Base-by-base conservation (phyloP, 2,797 vertebrate species). In the Loriculus beryllinus region DNA sequence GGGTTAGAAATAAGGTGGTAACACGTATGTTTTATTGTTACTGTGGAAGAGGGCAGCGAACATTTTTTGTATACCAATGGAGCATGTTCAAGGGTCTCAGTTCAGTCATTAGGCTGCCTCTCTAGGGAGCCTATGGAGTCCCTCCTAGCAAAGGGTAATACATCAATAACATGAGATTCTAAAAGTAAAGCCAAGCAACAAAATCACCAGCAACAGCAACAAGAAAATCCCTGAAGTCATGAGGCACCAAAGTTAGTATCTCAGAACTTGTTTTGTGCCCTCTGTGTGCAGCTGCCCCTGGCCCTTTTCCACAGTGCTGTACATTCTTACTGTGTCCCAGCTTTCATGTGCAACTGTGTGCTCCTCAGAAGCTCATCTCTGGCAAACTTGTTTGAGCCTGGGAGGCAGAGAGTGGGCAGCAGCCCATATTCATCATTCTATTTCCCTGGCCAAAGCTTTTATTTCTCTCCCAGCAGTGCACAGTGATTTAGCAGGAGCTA, bases 341-440 rank as follows among this genome's bases (percentile, higher is more conserved):
- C 48, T 60, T 65, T 35, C 14, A 2, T 43, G 18, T 74, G 28
- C 20, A 14, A 9, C 13, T 1, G 0, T 8, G 2, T 28, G 8
- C 6, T 82, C 51, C 51, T 76, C 3, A 0, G 43, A 35, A 25
- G 19, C 12, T 14, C 4, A 2, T 8, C 1, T 10, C 3, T 6
- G 51, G 3, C 37, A 19, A 25, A 26, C 22, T 78, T 1, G 0
- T 26, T 40, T 14, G 57, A 71, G 43, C 18, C 33, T 47, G 51
- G n/a, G 39, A 62, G 35, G 11, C 14, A 37, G 28, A 12, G 43
- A 23, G 21, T 4, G 21, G 20, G 2, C 25, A 82, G 3, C 18
- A 28, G 2, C 20, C n/a, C 2, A 0, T 26, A 1, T 43, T 35
- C 10, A 1, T 17, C 12, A 3, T 62, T 49, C 28, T 26, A 2